These are phyloP conservation scores for Podotricha telesiphe DNA, from an alignment of 2,888 invertebrate genomes.

Conservation along the genomic window DNA sequence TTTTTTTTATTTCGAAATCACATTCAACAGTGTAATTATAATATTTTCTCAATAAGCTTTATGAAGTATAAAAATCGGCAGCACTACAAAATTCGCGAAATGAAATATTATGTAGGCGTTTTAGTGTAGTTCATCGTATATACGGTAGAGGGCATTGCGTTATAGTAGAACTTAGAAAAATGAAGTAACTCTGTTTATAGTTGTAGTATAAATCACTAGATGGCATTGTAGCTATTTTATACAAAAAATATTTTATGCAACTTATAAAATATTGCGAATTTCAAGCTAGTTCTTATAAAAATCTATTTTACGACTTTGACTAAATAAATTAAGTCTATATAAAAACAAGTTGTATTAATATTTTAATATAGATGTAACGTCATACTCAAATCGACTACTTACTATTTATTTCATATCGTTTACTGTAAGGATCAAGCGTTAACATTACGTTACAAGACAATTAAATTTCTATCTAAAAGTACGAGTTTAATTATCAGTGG, in stretches of 20 bases:
- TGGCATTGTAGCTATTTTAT: slow-evolving; percentile 9
- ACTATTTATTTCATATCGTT: too few relatives aligned
- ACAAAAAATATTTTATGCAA: not conserved
- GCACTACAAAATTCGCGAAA: slow-evolving; percentile 7
- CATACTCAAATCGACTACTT: too few relatives aligned
- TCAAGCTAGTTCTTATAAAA: too few relatives aligned
- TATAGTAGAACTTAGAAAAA: not conserved
- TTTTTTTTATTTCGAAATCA: not conserved
- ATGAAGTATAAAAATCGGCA: not conserved
- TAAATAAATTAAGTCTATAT: too few relatives aligned
- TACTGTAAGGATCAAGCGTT: too few relatives aligned
- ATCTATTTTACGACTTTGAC: too few relatives aligned
- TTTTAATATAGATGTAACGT: too few relatives aligned
- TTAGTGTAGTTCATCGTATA: slow-evolving; percentile 22
- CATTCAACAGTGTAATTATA: not conserved
- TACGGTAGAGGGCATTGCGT: slow-evolving; percentile 36
- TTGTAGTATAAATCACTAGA: slow-evolving; percentile 15
- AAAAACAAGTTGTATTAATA: too few relatives aligned
- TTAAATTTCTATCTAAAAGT: too few relatives aligned
- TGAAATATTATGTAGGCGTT: slow-evolving; percentile 1
- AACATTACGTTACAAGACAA: too few relatives aligned
- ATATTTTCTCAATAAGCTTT: not conserved
- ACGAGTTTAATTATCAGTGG: too few relatives aligned
- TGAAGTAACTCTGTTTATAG: slow-evolving; percentile 9
- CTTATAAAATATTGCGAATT: not conserved